Conservation (phyloP, 2,797 vertebrate species). For the Hozukius guyotensis region DNA sequence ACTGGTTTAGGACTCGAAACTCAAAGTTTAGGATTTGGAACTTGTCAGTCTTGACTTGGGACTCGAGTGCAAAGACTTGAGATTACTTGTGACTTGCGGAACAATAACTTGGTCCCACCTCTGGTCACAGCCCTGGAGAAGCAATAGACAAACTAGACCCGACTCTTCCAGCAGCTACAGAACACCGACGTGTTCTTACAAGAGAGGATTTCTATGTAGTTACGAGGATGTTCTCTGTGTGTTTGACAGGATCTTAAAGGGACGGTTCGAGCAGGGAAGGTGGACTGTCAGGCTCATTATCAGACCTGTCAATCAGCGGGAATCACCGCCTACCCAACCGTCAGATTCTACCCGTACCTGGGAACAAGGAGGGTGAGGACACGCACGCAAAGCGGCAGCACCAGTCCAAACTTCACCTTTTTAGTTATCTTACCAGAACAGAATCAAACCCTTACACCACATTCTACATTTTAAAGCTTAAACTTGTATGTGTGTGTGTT, state of each 20-base stretch:
- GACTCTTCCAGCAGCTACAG: not conserved
- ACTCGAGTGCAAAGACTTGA: no score
- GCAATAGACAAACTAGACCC: not conserved
- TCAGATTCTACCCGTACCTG: slow-evolving; percentile 88
- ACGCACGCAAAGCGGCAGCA: not conserved
- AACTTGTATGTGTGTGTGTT: slow-evolving; percentile 1
- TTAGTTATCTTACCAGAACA: not conserved
- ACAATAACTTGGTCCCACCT: no score
- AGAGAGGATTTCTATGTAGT: not conserved
- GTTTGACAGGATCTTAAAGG: slow-evolving; percentile 87
- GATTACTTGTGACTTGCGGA: no score
- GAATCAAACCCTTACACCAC: not conserved
- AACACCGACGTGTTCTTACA: not conserved
- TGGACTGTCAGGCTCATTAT: slow-evolving; percentile 92
- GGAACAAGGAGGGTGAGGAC: slow-evolving; percentile 83
- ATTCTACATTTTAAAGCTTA: not conserved
- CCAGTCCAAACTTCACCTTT: not conserved
- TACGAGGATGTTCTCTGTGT: not conserved
- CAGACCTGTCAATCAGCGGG: slow-evolving; percentile 90
- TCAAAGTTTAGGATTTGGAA: no score
- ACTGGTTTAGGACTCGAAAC: no score
- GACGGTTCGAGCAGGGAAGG: slow-evolving; percentile 91
- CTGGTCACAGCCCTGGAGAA: not conserved
- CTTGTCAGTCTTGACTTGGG: no score
- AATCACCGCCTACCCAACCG: slow-evolving; percentile 91